Base-by-base conservation (phyloP, 2,888 invertebrate species). In the Syrista parreyssii region DNA sequence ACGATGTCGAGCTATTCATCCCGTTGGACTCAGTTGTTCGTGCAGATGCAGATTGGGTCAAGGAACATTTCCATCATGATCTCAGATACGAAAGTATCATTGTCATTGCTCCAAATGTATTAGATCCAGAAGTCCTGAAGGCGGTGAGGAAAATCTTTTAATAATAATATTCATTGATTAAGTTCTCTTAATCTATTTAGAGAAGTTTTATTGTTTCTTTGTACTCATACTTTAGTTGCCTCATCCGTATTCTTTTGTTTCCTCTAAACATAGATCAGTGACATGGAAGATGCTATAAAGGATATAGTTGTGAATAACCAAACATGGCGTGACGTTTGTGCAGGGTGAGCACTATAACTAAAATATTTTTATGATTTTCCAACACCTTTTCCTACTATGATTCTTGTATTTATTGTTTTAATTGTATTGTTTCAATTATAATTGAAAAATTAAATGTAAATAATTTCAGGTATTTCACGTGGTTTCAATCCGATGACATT, bases 21-120 rank as follows among this genome's bases (percentile, higher is more conserved):
- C 89, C 91, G 6, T 75, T 82, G 15, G 85, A 87, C 76, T 91
- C 92, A n/a, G 81, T 86, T 31, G 84, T 91, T 23, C 85, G 90
- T 2, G 68, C 79, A 35, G 89, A 91, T 75, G 89, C 91, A 0
- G 77, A 77, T 30, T 92, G 92, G 91, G 90, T 91, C 33, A 86
- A 86, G 79, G 82, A 86, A 74, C 83, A 91, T 81, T 92, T 91
- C 83, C 87, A 86, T 35, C 89, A 91, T 76, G 90, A 91, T 81
- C 82, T 91, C 76, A 87, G 89, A 79, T 91, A 89, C 83, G 91
- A 91, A 81, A 90, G 89, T 82, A 88, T 92, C 79, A 90, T 92
- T 79, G 84, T 92, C 73, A 89, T 87, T 31, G 91, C 90, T 4
- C 90, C 91, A 55, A 91, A 92, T 80, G 86, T 92, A 34, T 84